Evolutionary conservation across 1,140 invertebrate species (phyloP).

Genomic region (Dinoponera quadriceps): DNA sequence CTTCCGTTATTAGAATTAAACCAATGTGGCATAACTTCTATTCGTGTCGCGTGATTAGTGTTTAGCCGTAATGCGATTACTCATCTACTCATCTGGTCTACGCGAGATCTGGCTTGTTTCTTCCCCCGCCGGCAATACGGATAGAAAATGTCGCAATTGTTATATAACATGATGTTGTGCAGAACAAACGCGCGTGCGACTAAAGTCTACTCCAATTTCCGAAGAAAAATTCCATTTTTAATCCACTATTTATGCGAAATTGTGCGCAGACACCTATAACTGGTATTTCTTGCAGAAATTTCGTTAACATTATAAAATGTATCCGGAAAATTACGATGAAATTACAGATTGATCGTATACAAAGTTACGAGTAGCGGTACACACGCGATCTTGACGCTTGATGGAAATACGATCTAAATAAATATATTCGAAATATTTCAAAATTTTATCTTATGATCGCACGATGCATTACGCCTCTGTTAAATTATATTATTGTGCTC

Average conservation of each 20-base stretch:
- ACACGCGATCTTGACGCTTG: too few relatives aligned
- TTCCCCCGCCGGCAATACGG: constrained; percentile 15
- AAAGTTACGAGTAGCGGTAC: too few relatives aligned
- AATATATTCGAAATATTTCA: background rate
- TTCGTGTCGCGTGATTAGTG: constrained; percentile 4
- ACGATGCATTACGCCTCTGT: background rate
- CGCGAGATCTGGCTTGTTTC: constrained; percentile 26
- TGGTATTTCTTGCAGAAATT: background rate
- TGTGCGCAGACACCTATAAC: background rate
- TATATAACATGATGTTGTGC: background rate
- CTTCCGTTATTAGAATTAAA: constrained; percentile 46
- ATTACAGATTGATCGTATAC: too few relatives aligned
- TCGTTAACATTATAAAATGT: background rate
- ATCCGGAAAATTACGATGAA: too few relatives aligned
- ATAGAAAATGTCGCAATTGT: constrained; percentile 24
- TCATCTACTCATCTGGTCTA: too few relatives aligned
- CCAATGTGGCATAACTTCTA: constrained; percentile 37
- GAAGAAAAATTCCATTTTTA: background rate
- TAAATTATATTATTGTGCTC: background rate
- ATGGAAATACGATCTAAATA: background rate
- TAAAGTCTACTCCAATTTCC: constrained; percentile 2
- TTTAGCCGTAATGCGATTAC: constrained; percentile 36
- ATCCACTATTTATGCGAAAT: background rate
- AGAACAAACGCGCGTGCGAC: background rate
- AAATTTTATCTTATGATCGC: background rate